Evolutionary conservation across 1,140 invertebrate genomes (phyloP).

Genomic region (Anoplolepis gracilipes): DNA sequence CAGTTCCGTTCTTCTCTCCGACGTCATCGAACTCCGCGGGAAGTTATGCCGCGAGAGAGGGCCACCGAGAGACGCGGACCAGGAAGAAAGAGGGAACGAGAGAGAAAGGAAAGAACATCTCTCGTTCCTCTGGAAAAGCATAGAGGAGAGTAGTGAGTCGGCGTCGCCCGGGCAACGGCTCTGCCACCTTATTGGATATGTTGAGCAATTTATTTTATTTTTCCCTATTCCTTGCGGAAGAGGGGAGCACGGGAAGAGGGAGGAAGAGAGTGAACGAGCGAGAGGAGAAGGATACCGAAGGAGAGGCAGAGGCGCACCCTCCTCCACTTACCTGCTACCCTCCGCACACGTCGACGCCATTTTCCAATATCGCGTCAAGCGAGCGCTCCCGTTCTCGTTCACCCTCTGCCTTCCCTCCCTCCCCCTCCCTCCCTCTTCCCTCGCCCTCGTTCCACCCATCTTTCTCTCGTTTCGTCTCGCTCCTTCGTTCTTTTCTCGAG

Average conservation of each 20-base stretch:
- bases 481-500: conserved; percentile 58
- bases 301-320: conserved; percentile 70
- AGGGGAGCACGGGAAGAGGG: conserved; percentile 14
- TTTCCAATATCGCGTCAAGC: conserved; percentile 85
- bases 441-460: conserved; percentile 2
- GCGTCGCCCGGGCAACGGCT: conserved; percentile 85
- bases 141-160: conserved; percentile 80
- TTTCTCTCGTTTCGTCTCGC: conserved; percentile 60
- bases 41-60: conserved; percentile 67
- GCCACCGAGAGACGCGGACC: conserved; percentile 57
- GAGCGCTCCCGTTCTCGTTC: conserved; percentile 71
- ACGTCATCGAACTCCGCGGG: conserved; percentile 61
- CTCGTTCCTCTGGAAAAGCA: conserved; percentile 72
- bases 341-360: conserved; percentile 84
- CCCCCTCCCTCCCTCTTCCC: conserved; percentile 26
- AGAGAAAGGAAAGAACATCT: conserved; percentile 67
- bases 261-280: conserved; percentile 20
- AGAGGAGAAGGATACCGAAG: conserved; percentile 68
- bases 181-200: conserved; percentile 86
- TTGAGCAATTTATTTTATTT: conserved; percentile 86
- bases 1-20: conserved; percentile 61
- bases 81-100: conserved; percentile 65
- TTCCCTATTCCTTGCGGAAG: conserved; percentile 79
- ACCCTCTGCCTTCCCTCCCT: conserved; percentile 40
- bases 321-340: conserved; percentile 72